These are phyloP conservation scores for Trididemnum clinides DNA, from an alignment of 23 tunicate species.

Conservation along the genomic window DNA sequence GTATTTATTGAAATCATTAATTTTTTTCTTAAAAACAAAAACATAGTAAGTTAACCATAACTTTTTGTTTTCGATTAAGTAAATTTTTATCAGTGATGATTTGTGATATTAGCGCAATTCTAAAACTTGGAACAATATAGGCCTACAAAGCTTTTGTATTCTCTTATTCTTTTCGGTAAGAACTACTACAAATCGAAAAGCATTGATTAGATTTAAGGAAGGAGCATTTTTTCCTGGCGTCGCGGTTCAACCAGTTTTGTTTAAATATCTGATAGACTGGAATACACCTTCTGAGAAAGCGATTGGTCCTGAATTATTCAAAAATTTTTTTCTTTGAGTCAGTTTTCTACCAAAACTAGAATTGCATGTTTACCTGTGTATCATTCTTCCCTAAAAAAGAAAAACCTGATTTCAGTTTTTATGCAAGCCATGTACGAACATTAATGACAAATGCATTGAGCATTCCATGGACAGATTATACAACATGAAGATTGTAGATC, in stretches of 20 bases:
- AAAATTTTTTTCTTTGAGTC: constrained; percentile 58
- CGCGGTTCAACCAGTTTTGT: constrained; percentile 69
- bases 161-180: constrained; percentile 89
- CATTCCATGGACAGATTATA: constrained; percentile 65
- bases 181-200: constrained; percentile 65
- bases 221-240: constrained; percentile 74
- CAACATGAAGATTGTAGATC: constrained; percentile 67
- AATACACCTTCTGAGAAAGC: constrained; percentile 48
- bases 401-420: constrained; percentile 57
- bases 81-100: no score
- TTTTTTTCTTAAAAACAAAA: no score
- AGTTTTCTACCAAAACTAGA: constrained; percentile 35
- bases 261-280: constrained; percentile 43
- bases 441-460: constrained; percentile 37
- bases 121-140: no score
- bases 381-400: constrained; percentile 53
- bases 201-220: constrained; percentile 63
- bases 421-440: constrained; percentile 50
- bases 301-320: constrained; percentile 39
- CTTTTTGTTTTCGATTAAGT: no score
- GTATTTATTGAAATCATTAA: no score
- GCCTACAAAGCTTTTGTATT: no score
- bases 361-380: constrained; percentile 58
- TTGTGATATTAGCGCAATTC: no score
- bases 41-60: no score